A percentile compares a stretch with the other conserved stretches of the same genome.
Evolutionary conservation across 2,797 vertebrate genomes (phyloP).

Genomic region (Acropternis orthonyx): DNA sequence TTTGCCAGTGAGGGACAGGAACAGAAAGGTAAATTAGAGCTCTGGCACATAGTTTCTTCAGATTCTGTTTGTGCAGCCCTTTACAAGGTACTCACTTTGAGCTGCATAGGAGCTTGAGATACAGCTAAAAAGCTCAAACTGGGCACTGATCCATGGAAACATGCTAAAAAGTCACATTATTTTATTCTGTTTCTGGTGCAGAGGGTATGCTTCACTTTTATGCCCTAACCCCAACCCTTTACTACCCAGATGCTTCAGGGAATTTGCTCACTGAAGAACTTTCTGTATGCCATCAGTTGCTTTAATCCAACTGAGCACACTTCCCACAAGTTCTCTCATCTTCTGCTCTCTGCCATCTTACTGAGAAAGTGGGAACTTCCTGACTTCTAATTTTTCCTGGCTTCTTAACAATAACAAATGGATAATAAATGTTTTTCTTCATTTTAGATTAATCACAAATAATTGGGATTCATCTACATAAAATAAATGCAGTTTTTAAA

Average conservation of each 20-base stretch:
- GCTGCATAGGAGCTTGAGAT: not conserved
- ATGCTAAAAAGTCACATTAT: not conserved
- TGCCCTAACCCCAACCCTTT: not conserved
- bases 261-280: not conserved
- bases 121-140: not conserved
- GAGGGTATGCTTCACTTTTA: not conserved
- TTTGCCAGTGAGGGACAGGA: not conserved
- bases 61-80: not conserved
- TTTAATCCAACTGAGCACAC: not conserved
- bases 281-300: not conserved
- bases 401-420: constrained; percentile 18
- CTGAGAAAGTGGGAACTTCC: not conserved
- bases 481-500: not conserved
- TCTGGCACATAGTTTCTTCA: not conserved
- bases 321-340: not conserved
- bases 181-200: not conserved
- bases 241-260: not conserved
- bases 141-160: not conserved
- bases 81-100: not conserved
- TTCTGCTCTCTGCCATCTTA: constrained; percentile 10
- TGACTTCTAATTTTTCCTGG: constrained; percentile 7
- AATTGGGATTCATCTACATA: not conserved
- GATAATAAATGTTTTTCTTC: constrained; percentile 30
- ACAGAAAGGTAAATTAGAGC: not conserved
- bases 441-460: constrained; percentile 5